A percentile compares a stretch with the other conserved stretches of the same genome.
Evolutionary conservation across 2,113 vertebrate species (phyloP).

Genomic region (Ictalurus furcatus): DNA sequence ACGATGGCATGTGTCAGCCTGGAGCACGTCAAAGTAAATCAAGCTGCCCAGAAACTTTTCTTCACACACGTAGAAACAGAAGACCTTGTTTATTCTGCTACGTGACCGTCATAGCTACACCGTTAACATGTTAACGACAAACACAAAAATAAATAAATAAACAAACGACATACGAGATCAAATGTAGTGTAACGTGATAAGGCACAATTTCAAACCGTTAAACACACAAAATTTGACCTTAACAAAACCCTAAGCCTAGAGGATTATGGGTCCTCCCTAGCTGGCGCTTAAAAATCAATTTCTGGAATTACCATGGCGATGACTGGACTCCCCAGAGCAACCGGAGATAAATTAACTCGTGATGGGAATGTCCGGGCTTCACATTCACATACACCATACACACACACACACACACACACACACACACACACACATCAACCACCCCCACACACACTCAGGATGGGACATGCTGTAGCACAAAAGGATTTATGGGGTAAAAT

Average conservation of each 20-base stretch:
- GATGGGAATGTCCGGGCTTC: constrained; percentile 33
- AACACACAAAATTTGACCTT: constrained; percentile 17
- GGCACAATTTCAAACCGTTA: background rate
- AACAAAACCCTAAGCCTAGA: constrained; percentile 24
- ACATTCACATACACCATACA: constrained; percentile 4
- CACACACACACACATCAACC: background rate
- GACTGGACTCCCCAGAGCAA: constrained; percentile 32
- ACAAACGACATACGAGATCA: background rate
- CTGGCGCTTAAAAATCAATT: constrained; percentile 50
- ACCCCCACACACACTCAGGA: background rate
- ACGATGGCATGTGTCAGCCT: constrained; percentile 38
- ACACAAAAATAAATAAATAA: background rate
- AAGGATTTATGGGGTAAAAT: constrained; percentile 18
- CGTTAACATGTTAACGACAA: background rate
- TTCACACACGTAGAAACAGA: too few relatives aligned
- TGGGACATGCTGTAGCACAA: constrained; percentile 6
- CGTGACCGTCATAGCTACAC: background rate
- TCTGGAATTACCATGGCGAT: constrained; percentile 47
- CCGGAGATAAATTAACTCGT: constrained; percentile 33
- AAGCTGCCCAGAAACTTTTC: background rate
- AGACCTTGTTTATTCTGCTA: background rate
- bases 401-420: background rate
- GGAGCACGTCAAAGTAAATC: constrained; percentile 45
- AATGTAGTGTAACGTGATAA: background rate
- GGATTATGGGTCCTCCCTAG: constrained; percentile 46